phyloP scores from a whole-genome alignment of 2,888 invertebrate genomes.

The Melikaiella ostensackeni region DNA sequence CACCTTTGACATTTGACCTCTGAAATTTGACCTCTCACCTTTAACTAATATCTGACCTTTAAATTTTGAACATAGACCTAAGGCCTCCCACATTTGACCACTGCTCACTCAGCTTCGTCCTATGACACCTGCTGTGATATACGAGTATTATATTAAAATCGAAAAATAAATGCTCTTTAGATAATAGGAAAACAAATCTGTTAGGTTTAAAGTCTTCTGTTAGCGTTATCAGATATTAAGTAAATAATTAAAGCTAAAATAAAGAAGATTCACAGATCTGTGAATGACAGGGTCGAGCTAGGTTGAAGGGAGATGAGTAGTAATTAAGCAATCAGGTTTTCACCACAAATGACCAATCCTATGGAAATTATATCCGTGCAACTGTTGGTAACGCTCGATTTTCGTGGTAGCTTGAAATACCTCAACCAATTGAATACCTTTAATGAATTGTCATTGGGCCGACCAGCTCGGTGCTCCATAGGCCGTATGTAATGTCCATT shows the following conservation, averaged over 20 bases:
- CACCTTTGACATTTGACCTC: too few relatives aligned
- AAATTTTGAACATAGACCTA: too few relatives aligned
- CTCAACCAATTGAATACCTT: slow-evolving; percentile 52
- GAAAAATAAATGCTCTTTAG: too few relatives aligned
- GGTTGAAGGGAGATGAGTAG: slow-evolving; percentile 44
- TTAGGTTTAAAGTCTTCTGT: too few relatives aligned
- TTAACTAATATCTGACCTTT: too few relatives aligned
- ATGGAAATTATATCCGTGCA: slow-evolving; percentile 38
- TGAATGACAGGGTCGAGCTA: background rate
- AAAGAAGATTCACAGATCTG: background rate
- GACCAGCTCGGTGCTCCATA: slow-evolving; percentile 19
- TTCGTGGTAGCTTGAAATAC: slow-evolving; percentile 27
- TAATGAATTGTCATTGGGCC: slow-evolving; percentile 52
- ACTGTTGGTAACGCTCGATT: slow-evolving; percentile 26
- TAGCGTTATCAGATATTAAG: too few relatives aligned
- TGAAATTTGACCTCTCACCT: too few relatives aligned
- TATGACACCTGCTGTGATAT: too few relatives aligned
- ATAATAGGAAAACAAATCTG: too few relatives aligned
- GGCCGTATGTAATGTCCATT: slow-evolving; percentile 56
- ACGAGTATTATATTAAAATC: too few relatives aligned
- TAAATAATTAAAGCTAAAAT: background rate
- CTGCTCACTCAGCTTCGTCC: too few relatives aligned
- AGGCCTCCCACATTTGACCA: too few relatives aligned
- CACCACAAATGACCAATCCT: slow-evolving; percentile 62
- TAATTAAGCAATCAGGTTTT: slow-evolving; percentile 56